phyloP scores from a whole-genome alignment of 2,888 invertebrate genomes.

The Ormyrus thymus region DNA sequence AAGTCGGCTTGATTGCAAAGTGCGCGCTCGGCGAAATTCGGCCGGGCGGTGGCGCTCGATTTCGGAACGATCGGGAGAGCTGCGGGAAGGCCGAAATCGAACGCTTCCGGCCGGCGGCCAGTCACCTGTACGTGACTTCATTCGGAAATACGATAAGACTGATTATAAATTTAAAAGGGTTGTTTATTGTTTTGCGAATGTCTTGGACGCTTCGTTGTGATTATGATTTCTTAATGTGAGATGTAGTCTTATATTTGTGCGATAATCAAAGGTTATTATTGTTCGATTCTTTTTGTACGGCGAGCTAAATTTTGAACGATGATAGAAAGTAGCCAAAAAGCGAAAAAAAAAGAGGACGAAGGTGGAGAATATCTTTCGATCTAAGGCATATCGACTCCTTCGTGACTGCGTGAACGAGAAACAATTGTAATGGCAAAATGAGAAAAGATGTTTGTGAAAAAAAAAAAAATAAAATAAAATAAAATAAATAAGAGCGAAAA shows the following conservation, averaged over 20 bases:
- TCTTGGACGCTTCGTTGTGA: too few relatives aligned
- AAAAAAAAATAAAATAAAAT: constrained; percentile 29
- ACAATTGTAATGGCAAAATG: constrained; percentile 6
- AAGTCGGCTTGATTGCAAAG: constrained; percentile 2
- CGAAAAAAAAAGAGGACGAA: not conserved
- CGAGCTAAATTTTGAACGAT: constrained; percentile 30
- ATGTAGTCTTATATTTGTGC: not conserved
- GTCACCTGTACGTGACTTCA: constrained; percentile 26
- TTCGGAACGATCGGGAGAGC: not conserved
- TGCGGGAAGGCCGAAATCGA: not conserved
- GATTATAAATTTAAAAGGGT: constrained; percentile 43
- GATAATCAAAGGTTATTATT: constrained; percentile 23
- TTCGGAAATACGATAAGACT: constrained; percentile 55
- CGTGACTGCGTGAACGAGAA: constrained; percentile 36
- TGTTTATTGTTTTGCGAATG: too few relatives aligned
- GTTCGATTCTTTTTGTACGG: constrained; percentile 12
- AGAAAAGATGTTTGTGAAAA: constrained; percentile 8
- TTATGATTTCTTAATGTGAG: constrained; percentile 46
- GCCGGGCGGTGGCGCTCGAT: not conserved
- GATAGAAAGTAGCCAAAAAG: constrained; percentile 6
- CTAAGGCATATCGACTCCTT: constrained; percentile 55
- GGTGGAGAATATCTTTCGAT: constrained; percentile 41
- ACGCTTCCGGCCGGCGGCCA: not conserved
- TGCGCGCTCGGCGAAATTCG: not conserved
- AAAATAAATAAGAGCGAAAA: constrained; percentile 29